Conservation (phyloP, 2,888 invertebrate genomes). For the Plagodis pulveraria region DNA sequence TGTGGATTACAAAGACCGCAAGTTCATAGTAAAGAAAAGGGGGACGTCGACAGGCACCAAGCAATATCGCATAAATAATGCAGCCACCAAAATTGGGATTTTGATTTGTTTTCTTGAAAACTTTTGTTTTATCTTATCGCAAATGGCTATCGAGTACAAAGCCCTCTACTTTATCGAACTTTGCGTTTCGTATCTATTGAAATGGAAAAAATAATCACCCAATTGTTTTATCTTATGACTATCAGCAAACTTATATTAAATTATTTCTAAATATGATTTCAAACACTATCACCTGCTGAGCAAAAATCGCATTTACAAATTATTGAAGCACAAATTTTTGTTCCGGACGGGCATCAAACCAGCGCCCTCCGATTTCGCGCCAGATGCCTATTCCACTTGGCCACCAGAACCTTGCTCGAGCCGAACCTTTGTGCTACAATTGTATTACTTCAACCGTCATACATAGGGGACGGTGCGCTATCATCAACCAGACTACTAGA, state of each 20-base stretch:
- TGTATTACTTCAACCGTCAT: no score
- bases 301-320: no score
- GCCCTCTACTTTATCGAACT: slow-evolving; percentile 38
- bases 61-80: slow-evolving; percentile 84
- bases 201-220: slow-evolving; percentile 56
- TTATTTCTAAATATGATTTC: no score
- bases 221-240: background rate
- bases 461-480: no score
- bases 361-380: no score
- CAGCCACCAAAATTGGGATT: slow-evolving; percentile 80
- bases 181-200: slow-evolving; percentile 55
- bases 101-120: slow-evolving; percentile 83
- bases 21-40: slow-evolving; percentile 75
- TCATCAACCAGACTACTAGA: no score
- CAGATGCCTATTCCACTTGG: no score
- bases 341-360: no score
- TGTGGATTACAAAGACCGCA: slow-evolving; percentile 67
- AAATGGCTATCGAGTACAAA: slow-evolving; percentile 63
- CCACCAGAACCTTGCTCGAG: no score
- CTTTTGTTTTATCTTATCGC: slow-evolving; percentile 74
- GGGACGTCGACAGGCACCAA: slow-evolving; percentile 71
- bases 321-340: no score
- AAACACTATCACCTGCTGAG: no score
- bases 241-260: background rate
- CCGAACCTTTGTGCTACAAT: no score